Conservation (phyloP, 2,888 invertebrate genomes). For the Diloba caeruleocephala region DNA sequence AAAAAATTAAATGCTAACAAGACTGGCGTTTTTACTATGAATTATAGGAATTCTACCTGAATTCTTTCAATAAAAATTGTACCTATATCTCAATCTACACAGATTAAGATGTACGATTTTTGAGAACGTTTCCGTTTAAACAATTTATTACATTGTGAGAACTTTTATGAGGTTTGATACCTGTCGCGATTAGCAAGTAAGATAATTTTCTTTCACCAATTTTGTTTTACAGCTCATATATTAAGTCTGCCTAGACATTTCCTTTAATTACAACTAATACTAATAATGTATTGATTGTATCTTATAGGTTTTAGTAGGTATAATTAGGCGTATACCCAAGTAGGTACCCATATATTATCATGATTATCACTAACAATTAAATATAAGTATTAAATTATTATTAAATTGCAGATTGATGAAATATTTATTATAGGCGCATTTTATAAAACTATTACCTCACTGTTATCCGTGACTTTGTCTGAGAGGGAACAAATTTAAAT, state of each 20-base stretch:
- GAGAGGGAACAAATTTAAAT: too few relatives aligned
- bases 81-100: too few relatives aligned
- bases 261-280: neutral
- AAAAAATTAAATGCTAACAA: conserved; percentile 41
- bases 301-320: neutral
- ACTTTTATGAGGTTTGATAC: conserved; percentile 47
- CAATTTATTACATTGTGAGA: conserved; percentile 35
- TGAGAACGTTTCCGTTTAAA: conserved; percentile 14
- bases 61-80: too few relatives aligned
- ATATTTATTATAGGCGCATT: too few relatives aligned
- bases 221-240: conserved; percentile 15
- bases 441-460: neutral
- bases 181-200: conserved; percentile 32
- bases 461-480: too few relatives aligned
- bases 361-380: conserved; percentile 2
- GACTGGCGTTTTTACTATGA: conserved; percentile 21
- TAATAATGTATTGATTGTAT: neutral
- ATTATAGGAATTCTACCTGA: conserved; percentile 39
- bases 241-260: conserved; percentile 10
- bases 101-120: conserved; percentile 48
- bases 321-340: neutral
- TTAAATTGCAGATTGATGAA: neutral
- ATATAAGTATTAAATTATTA: conserved; percentile 2
- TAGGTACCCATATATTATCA: neutral
- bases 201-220: conserved; percentile 11